Evolutionary conservation across 2,888 invertebrate genomes (phyloP).

Genomic region (Tetanocera ferruginea): DNA sequence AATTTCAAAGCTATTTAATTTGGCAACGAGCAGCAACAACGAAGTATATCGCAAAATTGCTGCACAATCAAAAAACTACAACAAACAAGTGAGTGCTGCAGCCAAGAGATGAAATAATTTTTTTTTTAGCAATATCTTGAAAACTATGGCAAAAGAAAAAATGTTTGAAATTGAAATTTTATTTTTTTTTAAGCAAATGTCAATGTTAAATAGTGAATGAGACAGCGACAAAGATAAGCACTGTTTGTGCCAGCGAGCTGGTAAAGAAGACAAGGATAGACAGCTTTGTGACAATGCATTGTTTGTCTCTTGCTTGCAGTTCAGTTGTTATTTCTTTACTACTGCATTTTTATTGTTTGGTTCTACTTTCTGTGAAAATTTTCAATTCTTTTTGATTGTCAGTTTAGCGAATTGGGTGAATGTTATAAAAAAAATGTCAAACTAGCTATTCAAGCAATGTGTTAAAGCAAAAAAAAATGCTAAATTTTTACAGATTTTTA

Average conservation of each 20-base stretch:
- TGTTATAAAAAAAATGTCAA: too few relatives aligned
- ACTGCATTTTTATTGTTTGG: too few relatives aligned
- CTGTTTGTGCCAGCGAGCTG: background rate
- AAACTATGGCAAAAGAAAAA: background rate
- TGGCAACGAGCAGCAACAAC: constrained; percentile 11
- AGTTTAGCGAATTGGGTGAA: too few relatives aligned
- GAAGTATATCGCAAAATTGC: background rate
- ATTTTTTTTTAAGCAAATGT: background rate
- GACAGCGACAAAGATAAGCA: background rate
- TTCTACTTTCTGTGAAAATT: too few relatives aligned
- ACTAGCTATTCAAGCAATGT: too few relatives aligned
- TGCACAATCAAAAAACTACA: background rate
- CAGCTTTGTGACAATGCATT: background rate
- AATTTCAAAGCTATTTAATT: constrained; percentile 27
- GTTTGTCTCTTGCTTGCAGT: background rate
- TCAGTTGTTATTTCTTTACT: too few relatives aligned
- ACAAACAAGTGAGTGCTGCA: background rate
- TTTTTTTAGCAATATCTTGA: background rate
- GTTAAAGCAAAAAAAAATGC: too few relatives aligned
- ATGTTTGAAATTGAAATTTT: background rate
- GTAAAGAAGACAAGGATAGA: background rate
- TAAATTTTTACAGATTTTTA: too few relatives aligned
- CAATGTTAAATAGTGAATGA: background rate
- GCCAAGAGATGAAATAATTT: background rate
- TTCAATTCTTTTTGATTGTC: too few relatives aligned